phyloP scores from a whole-genome alignment of 2,113 vertebrate species.

The Prietella phreatophila region DNA sequence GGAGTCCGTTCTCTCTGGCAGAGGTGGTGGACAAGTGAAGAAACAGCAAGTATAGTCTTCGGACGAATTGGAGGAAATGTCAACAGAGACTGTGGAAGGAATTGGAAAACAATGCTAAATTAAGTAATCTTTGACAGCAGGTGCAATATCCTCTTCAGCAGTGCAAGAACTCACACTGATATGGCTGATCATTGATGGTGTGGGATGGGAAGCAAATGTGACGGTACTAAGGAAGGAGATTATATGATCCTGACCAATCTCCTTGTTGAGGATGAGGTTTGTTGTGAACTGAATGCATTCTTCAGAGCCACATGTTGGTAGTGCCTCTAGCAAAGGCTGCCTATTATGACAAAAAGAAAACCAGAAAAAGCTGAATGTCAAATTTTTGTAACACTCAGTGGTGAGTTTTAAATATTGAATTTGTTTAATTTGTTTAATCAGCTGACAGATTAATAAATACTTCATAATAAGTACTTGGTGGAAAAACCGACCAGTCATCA shows the following conservation, averaged over 20 bases:
- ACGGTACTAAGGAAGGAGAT: conserved; percentile 75
- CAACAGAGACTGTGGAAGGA: conserved; percentile 72
- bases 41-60: conserved; percentile 73
- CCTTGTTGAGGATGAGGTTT: conserved; percentile 70
- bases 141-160: background rate
- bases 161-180: conserved; percentile 72
- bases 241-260: conserved; percentile 72
- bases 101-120: conserved; percentile 23
- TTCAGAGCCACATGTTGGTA: conserved; percentile 81
- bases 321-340: conserved; percentile 78
- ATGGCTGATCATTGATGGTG: conserved; percentile 68
- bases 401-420: background rate
- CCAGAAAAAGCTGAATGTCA: background rate
- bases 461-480: background rate
- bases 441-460: background rate
- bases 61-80: conserved; percentile 62
- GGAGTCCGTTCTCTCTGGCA: conserved; percentile 64
- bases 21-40: conserved; percentile 75
- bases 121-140: background rate
- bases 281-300: conserved; percentile 76
- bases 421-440: background rate
- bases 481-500: conserved; percentile 75
- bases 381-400: background rate
- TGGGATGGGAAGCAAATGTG: conserved; percentile 76
- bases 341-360: conserved; percentile 63